Evolutionary conservation across 2,797 vertebrate genomes (phyloP), one percentile per base, ranked within the genome.

Genomic region (Mormyrus hasselquistii): DNA sequence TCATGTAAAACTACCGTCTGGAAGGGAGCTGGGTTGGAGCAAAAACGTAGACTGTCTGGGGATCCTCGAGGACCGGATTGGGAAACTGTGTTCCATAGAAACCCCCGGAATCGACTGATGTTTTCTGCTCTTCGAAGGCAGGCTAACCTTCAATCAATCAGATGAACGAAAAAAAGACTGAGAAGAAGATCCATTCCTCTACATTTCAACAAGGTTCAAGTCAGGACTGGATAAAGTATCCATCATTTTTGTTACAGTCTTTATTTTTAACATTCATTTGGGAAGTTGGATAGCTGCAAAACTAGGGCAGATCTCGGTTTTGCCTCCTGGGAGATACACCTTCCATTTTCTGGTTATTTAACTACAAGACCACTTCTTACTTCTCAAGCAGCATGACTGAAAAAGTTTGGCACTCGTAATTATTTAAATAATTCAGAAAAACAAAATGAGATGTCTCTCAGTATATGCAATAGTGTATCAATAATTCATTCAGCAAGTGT

Each of bases 371-470:
- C 57, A 34, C 19, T 16, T 82, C 10, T 10, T 47, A 38, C 76
- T 19, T 82, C 4, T 82, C 38, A 57, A 82, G 34, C 14, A 84
- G 41, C 47, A 50, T 50, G 8, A 6, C 44, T 84, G 82, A 84
- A 49, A 84, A 84, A 50, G 19, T 50, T 84, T 84, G 47, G 44
- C 47, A 9, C 8, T 47, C 82, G n/a, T 84, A 84, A 47, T 25
- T 84, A 50, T 25, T 84, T 84, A 50, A 50, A 84, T 84, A 84
- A 84, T 84, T 84, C 44, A 84, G 19, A 34, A 22, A 22, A 84
- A 50, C 19, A 50, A 50, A 84, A 84, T 49, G 19, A 84, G 41
- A 50, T 10, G 41, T 1, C 44, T 41, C 79, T 47, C 19, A 25
- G n/a, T 50, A 84, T 50, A 25, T 0, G 19, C 82, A 50, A 22